Base-by-base conservation (phyloP, 2,888 invertebrate species). In the Epistrophe eligans region DNA sequence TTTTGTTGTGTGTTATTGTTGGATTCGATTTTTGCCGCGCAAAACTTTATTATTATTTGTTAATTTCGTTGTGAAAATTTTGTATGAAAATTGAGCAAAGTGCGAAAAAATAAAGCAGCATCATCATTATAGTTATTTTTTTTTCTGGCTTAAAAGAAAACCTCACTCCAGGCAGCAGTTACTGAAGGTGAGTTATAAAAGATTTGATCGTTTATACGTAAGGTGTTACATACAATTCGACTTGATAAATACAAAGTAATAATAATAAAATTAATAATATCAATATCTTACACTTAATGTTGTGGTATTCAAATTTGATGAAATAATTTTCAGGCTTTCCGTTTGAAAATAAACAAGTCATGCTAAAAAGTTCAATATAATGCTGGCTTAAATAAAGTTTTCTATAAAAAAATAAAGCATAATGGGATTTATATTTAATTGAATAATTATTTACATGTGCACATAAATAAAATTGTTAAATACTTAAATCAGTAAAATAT, bases 151-250 rank as follows among this genome's bases (percentile, higher is more conserved):
- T 10, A 50, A n/a, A 50, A 11, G 19, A 55, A 55, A 55, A 55
- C 19, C 50, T 35, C 13, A 35, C 13, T 38, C 38, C 52, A 24
- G 13, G 48, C 38, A 50, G 32, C 35, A 45, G 38, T 13, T 17
- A 40, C 28, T 40, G n/a, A 52, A 70, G 70, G 70, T 70, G 70
- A 70, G 70, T 70, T 70, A 50, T 19, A 66, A 28, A 50, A 66
- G 17, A 48, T 35, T 48, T 28, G 9, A 62, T 62, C 9, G 32
- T n/a, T n/a, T n/a, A n/a, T 35, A 13, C 38, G 67, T 67, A 35
- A 66, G 48, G 67, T 67, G 70, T 70, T 70, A 40, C 52, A 67
- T 11, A 60, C 11, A 7, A 43, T 38, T 66, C 17, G n/a, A 70
- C 15, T 38, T 52, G 67, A 38, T 38, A 45, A 17, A 43, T 19